A percentile compares a stretch with the other conserved stretches of the same genome.
These are phyloP conservation scores for Piscicola geometra DNA, from an alignment of 2,888 invertebrate genomes.

Conservation along the genomic window DNA sequence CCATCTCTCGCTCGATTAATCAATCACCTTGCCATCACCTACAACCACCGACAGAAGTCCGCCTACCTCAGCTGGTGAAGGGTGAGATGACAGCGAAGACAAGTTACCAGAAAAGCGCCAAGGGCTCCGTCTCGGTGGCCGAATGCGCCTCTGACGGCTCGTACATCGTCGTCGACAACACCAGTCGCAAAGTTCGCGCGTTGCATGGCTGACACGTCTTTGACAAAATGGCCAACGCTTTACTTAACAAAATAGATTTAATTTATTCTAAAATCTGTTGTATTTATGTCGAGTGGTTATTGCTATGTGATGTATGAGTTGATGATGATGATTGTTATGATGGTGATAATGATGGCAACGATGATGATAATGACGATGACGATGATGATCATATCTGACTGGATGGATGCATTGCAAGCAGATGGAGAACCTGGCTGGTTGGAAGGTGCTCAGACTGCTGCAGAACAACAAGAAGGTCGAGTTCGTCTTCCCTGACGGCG, in stretches of 20 bases:
- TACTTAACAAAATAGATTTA: no score
- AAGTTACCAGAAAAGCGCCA: constrained; percentile 60
- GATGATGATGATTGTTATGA: no score
- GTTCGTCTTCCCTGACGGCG: constrained; percentile 23
- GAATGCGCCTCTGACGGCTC: constrained; percentile 58
- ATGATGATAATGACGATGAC: no score
- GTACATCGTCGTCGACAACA: constrained; percentile 58
- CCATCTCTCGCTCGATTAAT: no score
- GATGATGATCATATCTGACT: no score
- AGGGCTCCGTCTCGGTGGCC: constrained; percentile 57
- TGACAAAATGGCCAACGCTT: no score
- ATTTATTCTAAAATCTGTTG: no score
- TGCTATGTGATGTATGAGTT: no score
- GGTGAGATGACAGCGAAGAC: constrained; percentile 60
- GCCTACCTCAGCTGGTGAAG: constrained; percentile 53
- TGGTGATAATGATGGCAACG: no score
- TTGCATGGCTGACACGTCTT: no score
- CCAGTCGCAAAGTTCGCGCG: constrained; percentile 52
- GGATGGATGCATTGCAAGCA: no score
- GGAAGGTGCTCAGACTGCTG: constrained; percentile 35
- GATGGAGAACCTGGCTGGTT: constrained; percentile 38
- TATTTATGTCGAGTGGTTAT: no score
- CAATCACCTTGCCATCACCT: background rate
- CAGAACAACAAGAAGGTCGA: constrained; percentile 32
- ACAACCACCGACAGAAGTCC: constrained; percentile 35